These are phyloP conservation scores for Hermaeophaga mercurialis DNA, from an alignment of 2,888 invertebrate species.

Conservation along the genomic window DNA sequence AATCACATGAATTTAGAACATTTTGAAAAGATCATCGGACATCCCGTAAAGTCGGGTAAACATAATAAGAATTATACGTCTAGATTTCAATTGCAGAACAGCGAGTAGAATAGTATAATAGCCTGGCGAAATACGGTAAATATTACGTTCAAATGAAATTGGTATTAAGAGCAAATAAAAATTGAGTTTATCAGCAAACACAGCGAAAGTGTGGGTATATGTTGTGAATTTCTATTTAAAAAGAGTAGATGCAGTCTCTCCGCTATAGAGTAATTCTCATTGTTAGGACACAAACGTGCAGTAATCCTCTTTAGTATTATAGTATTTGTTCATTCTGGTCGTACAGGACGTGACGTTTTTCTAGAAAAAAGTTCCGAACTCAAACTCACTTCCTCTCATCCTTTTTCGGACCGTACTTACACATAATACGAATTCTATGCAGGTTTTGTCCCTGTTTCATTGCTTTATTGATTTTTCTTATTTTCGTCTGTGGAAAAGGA, in stretches of 20 bases:
- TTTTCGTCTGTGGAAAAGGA: slow-evolving; percentile 25
- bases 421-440: slow-evolving; percentile 29
- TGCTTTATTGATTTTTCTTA: slow-evolving; percentile 27
- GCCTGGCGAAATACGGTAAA: too few relatives aligned
- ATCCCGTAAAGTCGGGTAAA: too few relatives aligned
- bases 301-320: slow-evolving; percentile 28
- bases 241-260: slow-evolving; percentile 7
- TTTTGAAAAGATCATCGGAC: too few relatives aligned
- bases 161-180: too few relatives aligned
- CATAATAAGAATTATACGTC: too few relatives aligned
- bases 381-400: slow-evolving; percentile 28
- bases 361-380: slow-evolving; percentile 26
- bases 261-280: slow-evolving; percentile 27
- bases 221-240: background rate
- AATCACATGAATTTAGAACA: too few relatives aligned
- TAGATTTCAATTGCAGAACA: too few relatives aligned
- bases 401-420: slow-evolving; percentile 28
- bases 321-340: slow-evolving; percentile 32
- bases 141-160: too few relatives aligned
- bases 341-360: slow-evolving; percentile 28
- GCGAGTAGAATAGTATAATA: too few relatives aligned
- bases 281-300: slow-evolving; percentile 26
- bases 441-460: slow-evolving; percentile 30
- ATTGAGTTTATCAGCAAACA: background rate
- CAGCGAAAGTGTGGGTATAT: background rate